These are phyloP conservation scores for Homarus americanus DNA, from an alignment of 1,140 invertebrate species.

Conservation along the genomic window DNA sequence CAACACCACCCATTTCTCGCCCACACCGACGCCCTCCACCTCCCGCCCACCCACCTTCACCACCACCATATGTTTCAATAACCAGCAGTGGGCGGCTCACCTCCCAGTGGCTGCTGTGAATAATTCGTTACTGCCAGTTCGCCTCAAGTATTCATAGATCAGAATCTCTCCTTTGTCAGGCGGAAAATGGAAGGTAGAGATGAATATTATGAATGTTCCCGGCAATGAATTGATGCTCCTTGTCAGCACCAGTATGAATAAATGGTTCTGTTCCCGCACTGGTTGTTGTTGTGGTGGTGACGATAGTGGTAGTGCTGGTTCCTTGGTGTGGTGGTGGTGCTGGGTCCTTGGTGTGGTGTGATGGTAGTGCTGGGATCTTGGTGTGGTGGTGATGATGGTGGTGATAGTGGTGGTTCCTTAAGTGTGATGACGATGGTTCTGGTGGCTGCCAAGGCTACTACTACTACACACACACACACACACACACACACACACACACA, in stretches of 20 bases:
- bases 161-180: slow-evolving; percentile 5
- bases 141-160: slow-evolving; percentile 15
- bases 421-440: too few relatives aligned
- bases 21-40: too few relatives aligned
- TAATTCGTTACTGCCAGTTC: slow-evolving; percentile 1
- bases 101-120: neutral
- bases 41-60: neutral
- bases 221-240: neutral
- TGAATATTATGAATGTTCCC: neutral
- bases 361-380: neutral
- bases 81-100: neutral
- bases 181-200: neutral
- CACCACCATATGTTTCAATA: slow-evolving; percentile 1
- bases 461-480: too few relatives aligned
- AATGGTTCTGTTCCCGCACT: neutral
- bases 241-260: neutral
- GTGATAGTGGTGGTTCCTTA: too few relatives aligned
- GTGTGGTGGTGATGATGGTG: too few relatives aligned
- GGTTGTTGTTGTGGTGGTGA: too few relatives aligned
- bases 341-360: neutral
- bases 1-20: too few relatives aligned
- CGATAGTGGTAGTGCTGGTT: neutral
- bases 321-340: neutral
- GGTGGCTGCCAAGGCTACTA: too few relatives aligned
- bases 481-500: too few relatives aligned